Base-by-base conservation (phyloP, 2,888 invertebrate species). In the Hyposoter didymator region DNA sequence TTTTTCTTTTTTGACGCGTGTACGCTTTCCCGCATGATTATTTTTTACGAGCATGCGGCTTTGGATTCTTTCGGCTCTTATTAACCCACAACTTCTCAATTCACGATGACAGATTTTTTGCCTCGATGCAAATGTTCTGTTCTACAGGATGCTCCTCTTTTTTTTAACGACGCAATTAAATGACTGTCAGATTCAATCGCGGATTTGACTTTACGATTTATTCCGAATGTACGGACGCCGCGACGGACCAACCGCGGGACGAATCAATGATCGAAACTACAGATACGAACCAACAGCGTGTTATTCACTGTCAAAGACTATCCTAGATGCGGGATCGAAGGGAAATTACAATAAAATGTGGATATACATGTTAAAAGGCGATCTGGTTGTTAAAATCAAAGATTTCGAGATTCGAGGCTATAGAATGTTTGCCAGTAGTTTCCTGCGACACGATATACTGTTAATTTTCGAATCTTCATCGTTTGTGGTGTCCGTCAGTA, bases 61-160 rank as follows among this genome's bases (percentile, higher is more conserved):
- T 12, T 8, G 39, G 39, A 39, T 39, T 39, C 8, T 66, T 39
- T 66, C n/a, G 10, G 19, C 39, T 66, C 39, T 8, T 35, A 39
- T 66, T 19, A 35, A 66, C n/a, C 17, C 35, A n/a, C 64, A n/a
- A 66, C 39, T 66, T 66, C 39, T 66, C 66, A 39, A 66, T 66
- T 39, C 66, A 39, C n/a, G 39, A 14, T 59, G 59, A 59, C 59
- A 59, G 28, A 59, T 28, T 55, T 66, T 64, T 81, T 84, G 73
- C 67, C 59, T 62, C 66, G 73, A 84, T 84, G 84, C 84, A 78
- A 84, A 84, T 84, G 62, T n/a, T 72, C 47, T 84, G 73, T 78
- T 59, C 59, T 67, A 78, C 84, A 78, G 49, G 39, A 73, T 73
- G 72, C 43, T 75, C 64, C 39, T 66, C 19, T 12, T 66, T 66